Percentiles rank a stretch among this genome's conserved stretches.
Evolutionary conservation across 2,797 vertebrate genomes (phyloP).

Genomic region (Philypnodon macrostomus): DNA sequence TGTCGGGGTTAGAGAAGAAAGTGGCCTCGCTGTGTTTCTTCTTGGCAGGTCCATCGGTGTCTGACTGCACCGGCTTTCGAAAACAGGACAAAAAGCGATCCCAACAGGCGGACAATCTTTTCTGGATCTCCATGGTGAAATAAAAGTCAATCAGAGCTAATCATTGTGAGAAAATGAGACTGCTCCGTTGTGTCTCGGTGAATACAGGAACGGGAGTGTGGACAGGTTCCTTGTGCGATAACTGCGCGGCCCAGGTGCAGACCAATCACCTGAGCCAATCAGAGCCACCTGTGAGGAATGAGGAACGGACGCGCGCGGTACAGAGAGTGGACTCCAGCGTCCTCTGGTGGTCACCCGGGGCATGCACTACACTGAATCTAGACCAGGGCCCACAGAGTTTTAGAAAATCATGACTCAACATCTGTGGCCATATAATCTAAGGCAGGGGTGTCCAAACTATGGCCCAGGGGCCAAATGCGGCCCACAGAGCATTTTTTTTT

Average conservation of each 20-base stretch:
- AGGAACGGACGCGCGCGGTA: slow-evolving; percentile 22
- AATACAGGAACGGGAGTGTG: no score
- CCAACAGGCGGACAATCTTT: slow-evolving; percentile 40
- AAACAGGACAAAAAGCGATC: slow-evolving; percentile 38
- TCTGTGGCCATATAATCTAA: no score
- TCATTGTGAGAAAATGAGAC: slow-evolving; percentile 7
- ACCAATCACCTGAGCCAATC: slow-evolving; percentile 50
- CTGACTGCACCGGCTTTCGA: slow-evolving; percentile 14
- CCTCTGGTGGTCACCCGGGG: background rate
- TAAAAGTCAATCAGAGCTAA: slow-evolving; percentile 22
- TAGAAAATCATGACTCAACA: no score
- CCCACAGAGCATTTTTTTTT: no score
- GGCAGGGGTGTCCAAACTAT: no score
- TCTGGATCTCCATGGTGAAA: slow-evolving; percentile 39
- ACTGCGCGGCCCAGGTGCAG: background rate
- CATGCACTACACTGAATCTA: no score
- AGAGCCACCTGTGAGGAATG: slow-evolving; percentile 33
- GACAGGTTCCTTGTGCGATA: slow-evolving; percentile 9
- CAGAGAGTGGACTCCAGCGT: background rate
- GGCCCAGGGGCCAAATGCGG: no score
- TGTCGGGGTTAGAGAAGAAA: background rate
- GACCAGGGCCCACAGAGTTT: no score
- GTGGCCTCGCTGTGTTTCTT: accelerated
- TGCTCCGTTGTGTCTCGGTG: background rate
- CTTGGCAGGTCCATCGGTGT: accelerated